A percentile compares a stretch with the other conserved stretches of the same genome.
phyloP scores from a whole-genome alignment of 2,888 invertebrate species.

The Phyllotreta cruciferae region DNA sequence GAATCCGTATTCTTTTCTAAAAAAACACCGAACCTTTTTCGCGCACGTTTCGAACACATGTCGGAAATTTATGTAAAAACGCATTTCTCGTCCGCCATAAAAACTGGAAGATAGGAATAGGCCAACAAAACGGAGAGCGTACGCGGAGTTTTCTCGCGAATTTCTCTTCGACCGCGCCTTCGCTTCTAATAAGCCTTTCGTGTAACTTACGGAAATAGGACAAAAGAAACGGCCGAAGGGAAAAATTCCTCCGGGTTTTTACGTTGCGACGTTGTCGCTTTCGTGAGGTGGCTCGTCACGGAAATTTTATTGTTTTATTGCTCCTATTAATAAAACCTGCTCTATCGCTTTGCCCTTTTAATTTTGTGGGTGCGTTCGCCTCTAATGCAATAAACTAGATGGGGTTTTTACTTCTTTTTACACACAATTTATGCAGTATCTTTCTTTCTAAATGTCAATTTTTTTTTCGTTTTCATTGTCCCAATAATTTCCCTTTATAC shows the following conservation, averaged over 20 bases:
- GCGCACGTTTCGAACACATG: slow-evolving; percentile 14
- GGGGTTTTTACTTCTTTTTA: too few relatives aligned
- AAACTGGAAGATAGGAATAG: slow-evolving; percentile 2
- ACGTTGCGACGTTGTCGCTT: not conserved
- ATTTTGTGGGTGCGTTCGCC: too few relatives aligned
- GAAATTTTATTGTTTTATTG: not conserved
- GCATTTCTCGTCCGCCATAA: slow-evolving; percentile 20
- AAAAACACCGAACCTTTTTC: slow-evolving; percentile 4
- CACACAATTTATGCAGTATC: too few relatives aligned
- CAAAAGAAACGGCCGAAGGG: slow-evolving; percentile 1
- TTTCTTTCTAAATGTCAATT: too few relatives aligned
- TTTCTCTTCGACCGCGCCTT: slow-evolving; percentile 19
- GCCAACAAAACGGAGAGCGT: slow-evolving; percentile 2
- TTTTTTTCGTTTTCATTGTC: too few relatives aligned
- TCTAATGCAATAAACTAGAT: too few relatives aligned
- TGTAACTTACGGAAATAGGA: slow-evolving; percentile 19
- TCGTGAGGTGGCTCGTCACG: not conserved
- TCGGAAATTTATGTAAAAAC: slow-evolving; percentile 22
- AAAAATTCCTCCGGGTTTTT: not conserved
- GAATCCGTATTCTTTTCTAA: not conserved
- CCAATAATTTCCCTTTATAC: not conserved
- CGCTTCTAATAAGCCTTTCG: slow-evolving; percentile 20
- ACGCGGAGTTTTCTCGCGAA: slow-evolving; percentile 8
- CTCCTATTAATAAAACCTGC: too few relatives aligned
- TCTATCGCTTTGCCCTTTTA: too few relatives aligned